Percentiles rank a stretch among this genome's conserved stretches.
phyloP scores from a whole-genome alignment of 2,888 invertebrate species.

The Lithophane socia region DNA sequence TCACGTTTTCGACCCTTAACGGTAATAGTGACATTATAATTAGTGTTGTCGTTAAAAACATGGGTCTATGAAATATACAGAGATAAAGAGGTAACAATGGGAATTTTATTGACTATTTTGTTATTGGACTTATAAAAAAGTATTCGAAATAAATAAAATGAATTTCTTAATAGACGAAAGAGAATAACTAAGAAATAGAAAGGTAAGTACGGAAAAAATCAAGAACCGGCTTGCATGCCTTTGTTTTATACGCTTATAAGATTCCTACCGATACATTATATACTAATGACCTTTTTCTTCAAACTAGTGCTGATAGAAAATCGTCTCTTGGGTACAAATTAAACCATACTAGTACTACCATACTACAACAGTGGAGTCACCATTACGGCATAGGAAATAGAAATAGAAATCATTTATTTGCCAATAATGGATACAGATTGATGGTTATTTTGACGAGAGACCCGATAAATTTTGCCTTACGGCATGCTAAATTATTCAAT shows the following conservation, averaged over 20 bases:
- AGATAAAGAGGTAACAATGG: background rate
- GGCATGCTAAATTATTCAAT: no score
- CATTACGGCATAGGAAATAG: no score
- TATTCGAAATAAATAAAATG: background rate
- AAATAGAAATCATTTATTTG: no score
- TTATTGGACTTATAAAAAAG: background rate
- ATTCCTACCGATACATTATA: no score
- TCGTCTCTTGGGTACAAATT: background rate
- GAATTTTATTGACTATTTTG: background rate
- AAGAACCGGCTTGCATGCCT: background rate
- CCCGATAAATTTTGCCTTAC: no score
- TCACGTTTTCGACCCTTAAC: slow-evolving; percentile 12
- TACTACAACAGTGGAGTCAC: no score
- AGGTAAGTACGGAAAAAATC: no score
- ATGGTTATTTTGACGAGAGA: no score
- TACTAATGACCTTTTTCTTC: background rate
- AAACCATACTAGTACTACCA: background rate
- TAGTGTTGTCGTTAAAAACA: slow-evolving; percentile 5
- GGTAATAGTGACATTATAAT: slow-evolving; percentile 20
- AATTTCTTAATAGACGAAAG: background rate
- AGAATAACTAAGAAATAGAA: background rate
- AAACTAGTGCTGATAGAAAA: background rate
- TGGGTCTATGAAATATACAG: background rate
- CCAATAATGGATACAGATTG: no score
- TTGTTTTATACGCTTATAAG: background rate